phyloP scores from a whole-genome alignment of 2,113 vertebrate genomes.

The Azemiops feae region DNA sequence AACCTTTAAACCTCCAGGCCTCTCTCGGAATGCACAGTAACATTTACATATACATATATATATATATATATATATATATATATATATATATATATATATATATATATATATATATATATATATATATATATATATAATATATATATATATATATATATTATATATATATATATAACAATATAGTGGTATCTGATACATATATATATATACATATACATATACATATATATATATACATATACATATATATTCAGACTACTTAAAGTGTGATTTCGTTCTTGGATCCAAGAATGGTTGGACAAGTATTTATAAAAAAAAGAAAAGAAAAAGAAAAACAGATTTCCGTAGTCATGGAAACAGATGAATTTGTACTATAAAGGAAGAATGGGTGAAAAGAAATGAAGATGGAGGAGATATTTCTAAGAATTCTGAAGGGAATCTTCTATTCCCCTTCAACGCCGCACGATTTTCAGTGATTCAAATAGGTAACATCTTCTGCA shows the following conservation, averaged over 20 bases:
- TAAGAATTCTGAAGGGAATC: slow-evolving; percentile 29
- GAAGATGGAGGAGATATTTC: slow-evolving; percentile 13
- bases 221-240: too few relatives aligned
- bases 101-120: too few relatives aligned
- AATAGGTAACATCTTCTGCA: background rate
- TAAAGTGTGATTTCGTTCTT: background rate
- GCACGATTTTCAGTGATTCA: background rate
- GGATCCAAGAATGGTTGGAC: slow-evolving; percentile 30
- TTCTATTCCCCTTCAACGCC: slow-evolving; percentile 9
- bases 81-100: too few relatives aligned
- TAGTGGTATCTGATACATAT: too few relatives aligned
- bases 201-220: too few relatives aligned
- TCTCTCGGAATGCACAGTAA: background rate
- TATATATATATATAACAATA: too few relatives aligned
- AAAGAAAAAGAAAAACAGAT: background rate
- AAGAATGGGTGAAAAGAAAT: slow-evolving; percentile 22
- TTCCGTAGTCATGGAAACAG: slow-evolving; percentile 6
- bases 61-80: too few relatives aligned
- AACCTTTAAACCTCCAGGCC: background rate
- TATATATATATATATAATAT: too few relatives aligned
- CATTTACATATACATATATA: too few relatives aligned
- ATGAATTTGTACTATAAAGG: slow-evolving; percentile 11
- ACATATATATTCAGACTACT: background rate
- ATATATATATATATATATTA: too few relatives aligned
- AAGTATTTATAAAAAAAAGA: background rate